Percentiles rank a stretch among this genome's conserved stretches.
These are phyloP conservation scores for Coelopa pilipes DNA, from an alignment of 2,888 invertebrate species.

Conservation along the genomic window DNA sequence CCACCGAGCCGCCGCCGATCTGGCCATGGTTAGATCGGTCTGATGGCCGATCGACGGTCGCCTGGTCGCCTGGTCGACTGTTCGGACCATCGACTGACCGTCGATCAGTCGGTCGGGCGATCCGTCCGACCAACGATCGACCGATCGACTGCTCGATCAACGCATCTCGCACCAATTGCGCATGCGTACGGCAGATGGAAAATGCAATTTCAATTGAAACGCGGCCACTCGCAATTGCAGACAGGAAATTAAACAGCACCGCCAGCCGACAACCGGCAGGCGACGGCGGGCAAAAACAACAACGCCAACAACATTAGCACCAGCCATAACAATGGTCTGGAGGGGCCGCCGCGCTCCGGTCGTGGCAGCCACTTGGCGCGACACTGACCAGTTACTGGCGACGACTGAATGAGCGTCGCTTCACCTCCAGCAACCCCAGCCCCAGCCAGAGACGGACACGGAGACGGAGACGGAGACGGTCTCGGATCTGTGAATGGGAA, in stretches of 20 bases:
- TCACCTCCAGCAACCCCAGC: too few relatives aligned
- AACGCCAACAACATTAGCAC: not conserved
- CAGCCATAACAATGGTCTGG: slow-evolving; percentile 1
- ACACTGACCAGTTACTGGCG: slow-evolving; percentile 45
- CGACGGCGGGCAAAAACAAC: not conserved
- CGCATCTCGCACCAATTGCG: slow-evolving; percentile 37
- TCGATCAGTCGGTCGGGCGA: slow-evolving; percentile 18
- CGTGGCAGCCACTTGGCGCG: slow-evolving; percentile 43
- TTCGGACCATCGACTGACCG: slow-evolving; percentile 19
- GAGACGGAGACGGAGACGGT: not conserved
- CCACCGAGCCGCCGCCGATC: not conserved
- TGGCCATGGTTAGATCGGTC: too few relatives aligned
- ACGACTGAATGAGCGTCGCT: slow-evolving; percentile 27
- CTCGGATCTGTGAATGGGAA: too few relatives aligned
- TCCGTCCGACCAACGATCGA: too few relatives aligned
- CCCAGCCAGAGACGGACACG: not conserved
- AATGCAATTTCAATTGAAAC: slow-evolving; percentile 40
- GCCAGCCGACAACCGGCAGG: slow-evolving; percentile 19
- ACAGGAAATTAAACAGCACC: slow-evolving; percentile 44
- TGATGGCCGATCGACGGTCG: not conserved
- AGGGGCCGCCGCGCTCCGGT: too few relatives aligned
- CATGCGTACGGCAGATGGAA: slow-evolving; percentile 38
- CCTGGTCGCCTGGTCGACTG: not conserved
- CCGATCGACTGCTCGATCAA: slow-evolving; percentile 23
- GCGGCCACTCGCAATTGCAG: slow-evolving; percentile 35